Conservation (phyloP, 1,140 invertebrate genomes). For the Oncopeltus fasciatus region DNA sequence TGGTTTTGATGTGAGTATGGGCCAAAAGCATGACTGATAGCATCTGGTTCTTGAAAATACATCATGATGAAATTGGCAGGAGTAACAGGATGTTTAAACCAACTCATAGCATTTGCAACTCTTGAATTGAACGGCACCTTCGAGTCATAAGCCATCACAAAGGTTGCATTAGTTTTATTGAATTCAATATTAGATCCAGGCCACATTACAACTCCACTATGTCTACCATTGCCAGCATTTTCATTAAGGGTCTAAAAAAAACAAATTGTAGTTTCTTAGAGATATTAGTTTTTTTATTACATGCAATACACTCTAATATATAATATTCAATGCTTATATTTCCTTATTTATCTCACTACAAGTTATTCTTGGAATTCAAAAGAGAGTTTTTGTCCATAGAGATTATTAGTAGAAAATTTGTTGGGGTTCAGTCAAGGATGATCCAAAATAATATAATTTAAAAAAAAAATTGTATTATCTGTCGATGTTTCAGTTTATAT, state of each 20-base stretch:
- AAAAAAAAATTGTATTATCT: too few relatives aligned
- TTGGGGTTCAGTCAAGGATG: too few relatives aligned
- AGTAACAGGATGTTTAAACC: slow-evolving; percentile 42
- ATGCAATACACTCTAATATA: too few relatives aligned
- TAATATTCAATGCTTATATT: too few relatives aligned
- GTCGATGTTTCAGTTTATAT: too few relatives aligned
- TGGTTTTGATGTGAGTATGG: slow-evolving; percentile 32
- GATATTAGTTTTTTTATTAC: too few relatives aligned
- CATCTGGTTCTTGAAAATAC: slow-evolving; percentile 61
- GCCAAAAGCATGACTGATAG: slow-evolving; percentile 37
- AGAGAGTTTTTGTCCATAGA: too few relatives aligned
- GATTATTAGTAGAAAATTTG: too few relatives aligned
- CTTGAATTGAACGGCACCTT: slow-evolving; percentile 36
- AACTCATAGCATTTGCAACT: slow-evolving; percentile 44
- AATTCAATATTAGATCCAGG: slow-evolving; percentile 37
- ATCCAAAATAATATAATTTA: too few relatives aligned
- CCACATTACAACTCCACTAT: slow-evolving; percentile 57
- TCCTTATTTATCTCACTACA: too few relatives aligned
- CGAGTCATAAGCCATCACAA: slow-evolving; percentile 35
- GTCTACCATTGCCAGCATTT: slow-evolving; percentile 23
- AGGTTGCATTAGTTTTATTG: slow-evolving; percentile 32
- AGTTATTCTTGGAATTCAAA: too few relatives aligned
- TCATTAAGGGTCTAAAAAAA: slow-evolving; percentile 40
- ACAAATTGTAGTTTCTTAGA: too few relatives aligned
- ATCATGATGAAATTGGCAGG: slow-evolving; percentile 48